Conservation (phyloP, 2,113 vertebrate species). For the Platycercus adscitus region DNA sequence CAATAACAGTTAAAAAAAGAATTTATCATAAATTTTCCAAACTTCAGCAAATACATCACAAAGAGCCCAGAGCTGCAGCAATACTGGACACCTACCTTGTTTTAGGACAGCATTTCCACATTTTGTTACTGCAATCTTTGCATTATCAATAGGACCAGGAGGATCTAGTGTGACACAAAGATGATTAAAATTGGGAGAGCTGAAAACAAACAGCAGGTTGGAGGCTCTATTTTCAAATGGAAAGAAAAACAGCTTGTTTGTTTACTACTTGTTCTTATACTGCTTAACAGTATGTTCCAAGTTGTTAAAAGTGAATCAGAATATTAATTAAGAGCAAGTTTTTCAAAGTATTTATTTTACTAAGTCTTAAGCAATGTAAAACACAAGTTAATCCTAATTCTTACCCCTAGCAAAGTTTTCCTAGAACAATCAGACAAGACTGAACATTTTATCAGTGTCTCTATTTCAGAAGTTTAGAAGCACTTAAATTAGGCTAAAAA, state of each 20-base stretch:
- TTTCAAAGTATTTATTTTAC: background rate
- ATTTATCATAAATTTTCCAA: background rate
- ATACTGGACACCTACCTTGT: conserved; percentile 81
- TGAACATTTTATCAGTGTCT: background rate
- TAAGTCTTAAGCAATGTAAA: background rate
- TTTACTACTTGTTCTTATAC: background rate
- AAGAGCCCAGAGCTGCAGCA: background rate
- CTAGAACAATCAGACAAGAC: background rate
- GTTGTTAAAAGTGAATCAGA: background rate
- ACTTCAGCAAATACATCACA: background rate
- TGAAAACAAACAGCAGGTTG: background rate
- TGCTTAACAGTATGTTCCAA: background rate
- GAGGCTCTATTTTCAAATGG: background rate
- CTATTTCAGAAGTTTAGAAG: background rate
- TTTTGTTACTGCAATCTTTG: conserved; percentile 92
- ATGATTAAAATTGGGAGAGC: background rate
- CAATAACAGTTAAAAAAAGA: background rate
- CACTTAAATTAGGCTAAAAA: background rate
- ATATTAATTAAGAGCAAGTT: background rate
- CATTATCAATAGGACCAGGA: conserved; percentile 94
- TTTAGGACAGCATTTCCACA: conserved; percentile 88
- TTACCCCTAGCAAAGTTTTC: background rate
- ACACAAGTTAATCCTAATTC: background rate
- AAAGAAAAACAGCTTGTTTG: background rate
- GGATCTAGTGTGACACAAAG: conserved; percentile 79